Evolutionary conservation across 2,888 invertebrate species (phyloP), one percentile per base, ranked within the genome.

Genomic region (Lasius platythorax): DNA sequence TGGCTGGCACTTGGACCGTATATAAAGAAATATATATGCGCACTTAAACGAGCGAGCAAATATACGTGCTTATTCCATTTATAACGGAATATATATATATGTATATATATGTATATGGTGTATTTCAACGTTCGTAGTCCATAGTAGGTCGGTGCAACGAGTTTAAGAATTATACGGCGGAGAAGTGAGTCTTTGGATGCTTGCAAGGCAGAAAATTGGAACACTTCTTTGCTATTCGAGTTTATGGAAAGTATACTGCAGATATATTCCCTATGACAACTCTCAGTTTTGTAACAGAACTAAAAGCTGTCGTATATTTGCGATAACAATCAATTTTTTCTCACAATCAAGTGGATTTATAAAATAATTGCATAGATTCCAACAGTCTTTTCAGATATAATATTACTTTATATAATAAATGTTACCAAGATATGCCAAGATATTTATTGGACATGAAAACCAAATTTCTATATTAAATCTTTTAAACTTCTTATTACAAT

Each of bases 111-210:
- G 5, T 58, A 28, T 58, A 40, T 40, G 37, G n/a, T 43, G 43
- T 58, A 78, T 78, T 43, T 78, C 76, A 53, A 33, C 37, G 37
- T 11, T 33, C 58, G 70, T 61, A 70, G 70, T 70, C 46, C 58
- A 58, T 33, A 78, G 58, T 58, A 61, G 79, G 43, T 61, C 70
- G 70, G 28, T 79, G 79, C 79, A 70, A 78, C 78, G 78, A 79
- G 70, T 70, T 79, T 79, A 79, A 79, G 79, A 79, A 79, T 79
- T 79, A 79, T 79, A 61, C 79, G 46, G 61, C 79, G 72, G 61
- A 46, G 61, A 61, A 72, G 72, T 61, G 61, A 72, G 73, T 81
- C 79, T 81, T 81, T 81, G 72, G 61, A 3, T 81, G 79, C 37
- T 81, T 61, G 50, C 73, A 73, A 61, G 46, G 79, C 61, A 33